A percentile compares a stretch with the other conserved stretches of the same genome.
phyloP scores from a whole-genome alignment of 1,140 invertebrate species.

The Andricus grossulariae region DNA sequence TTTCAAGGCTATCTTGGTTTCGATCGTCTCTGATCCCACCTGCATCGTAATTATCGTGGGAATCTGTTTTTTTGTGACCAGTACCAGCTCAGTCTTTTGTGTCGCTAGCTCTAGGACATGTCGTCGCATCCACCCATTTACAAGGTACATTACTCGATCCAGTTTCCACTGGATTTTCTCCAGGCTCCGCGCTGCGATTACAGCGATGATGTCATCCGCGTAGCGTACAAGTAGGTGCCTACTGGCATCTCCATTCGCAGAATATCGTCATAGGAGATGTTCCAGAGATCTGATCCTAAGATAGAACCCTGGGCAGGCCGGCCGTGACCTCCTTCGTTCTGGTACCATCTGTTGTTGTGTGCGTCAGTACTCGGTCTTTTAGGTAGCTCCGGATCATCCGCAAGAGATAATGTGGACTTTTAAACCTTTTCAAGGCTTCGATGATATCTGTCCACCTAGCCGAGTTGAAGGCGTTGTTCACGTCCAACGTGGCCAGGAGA shows the following conservation, averaged over 20 bases:
- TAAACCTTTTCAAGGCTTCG: neutral
- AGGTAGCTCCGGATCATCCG: slow-evolving; percentile 47
- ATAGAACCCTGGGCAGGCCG: slow-evolving; percentile 60
- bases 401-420: slow-evolving; percentile 35
- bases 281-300: too few species aligned
- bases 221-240: slow-evolving; percentile 32
- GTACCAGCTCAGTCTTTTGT: too few species aligned
- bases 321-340: slow-evolving; percentile 32
- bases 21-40: slow-evolving; percentile 25
- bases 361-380: slow-evolving; percentile 30
- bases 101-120: too few species aligned
- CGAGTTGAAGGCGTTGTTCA: slow-evolving; percentile 49
- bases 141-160: too few species aligned
- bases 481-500: slow-evolving; percentile 42
- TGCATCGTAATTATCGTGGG: neutral
- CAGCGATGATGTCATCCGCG: too few species aligned
- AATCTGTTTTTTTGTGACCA: slow-evolving; percentile 61
- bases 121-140: too few species aligned
- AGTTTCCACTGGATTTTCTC: too few species aligned
- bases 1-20: slow-evolving; percentile 35
- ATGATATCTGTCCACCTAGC: slow-evolving; percentile 31
- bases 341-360: slow-evolving; percentile 35
- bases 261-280: too few species aligned
- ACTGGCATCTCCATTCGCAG: slow-evolving; percentile 49
- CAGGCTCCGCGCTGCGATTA: too few species aligned